Conservation (phyloP, 1,140 invertebrate species). For the Notospermus geniculatus region DNA sequence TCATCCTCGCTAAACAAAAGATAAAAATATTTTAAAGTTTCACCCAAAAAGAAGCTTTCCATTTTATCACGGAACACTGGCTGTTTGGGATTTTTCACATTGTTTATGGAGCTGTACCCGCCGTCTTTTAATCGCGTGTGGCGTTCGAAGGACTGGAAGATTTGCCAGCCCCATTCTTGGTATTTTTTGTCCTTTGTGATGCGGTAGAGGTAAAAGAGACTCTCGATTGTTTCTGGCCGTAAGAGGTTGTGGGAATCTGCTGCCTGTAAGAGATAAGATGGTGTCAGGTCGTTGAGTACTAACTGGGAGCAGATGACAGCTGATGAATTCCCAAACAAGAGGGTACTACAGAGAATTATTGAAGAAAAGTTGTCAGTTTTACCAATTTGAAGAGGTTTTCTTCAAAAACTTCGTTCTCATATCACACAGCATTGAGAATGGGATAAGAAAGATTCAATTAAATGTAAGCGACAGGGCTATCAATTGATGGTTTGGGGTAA, state of each 20-base stretch:
- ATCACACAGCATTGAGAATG: no score
- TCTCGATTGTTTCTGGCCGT: slow-evolving; percentile 95
- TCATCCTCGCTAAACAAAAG: slow-evolving; percentile 91
- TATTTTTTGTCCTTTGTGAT: slow-evolving; percentile 94
- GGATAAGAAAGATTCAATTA: no score
- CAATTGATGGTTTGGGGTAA: no score
- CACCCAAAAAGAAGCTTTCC: slow-evolving; percentile 95
- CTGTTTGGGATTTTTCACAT: slow-evolving; percentile 73
- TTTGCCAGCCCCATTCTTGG: slow-evolving; percentile 95
- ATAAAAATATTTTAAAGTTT: slow-evolving; percentile 99
- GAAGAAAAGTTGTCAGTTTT: no score
- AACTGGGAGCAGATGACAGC: no score
- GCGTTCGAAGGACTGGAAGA: slow-evolving; percentile 80
- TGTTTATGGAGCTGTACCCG: slow-evolving; percentile 90
- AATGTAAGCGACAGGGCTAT: no score
- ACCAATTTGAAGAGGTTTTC: no score
- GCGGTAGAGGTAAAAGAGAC: slow-evolving; percentile 94
- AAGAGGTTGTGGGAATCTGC: slow-evolving; percentile 95
- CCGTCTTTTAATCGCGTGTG: slow-evolving; percentile 81
- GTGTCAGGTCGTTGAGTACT: neutral
- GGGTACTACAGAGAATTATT: no score
- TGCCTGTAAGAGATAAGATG: slow-evolving; percentile 60
- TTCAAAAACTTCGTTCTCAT: no score
- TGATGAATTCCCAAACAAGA: no score
- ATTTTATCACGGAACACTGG: slow-evolving; percentile 65